Base-by-base conservation (phyloP, 2,797 vertebrate species). In the Spea hammondii region DNA sequence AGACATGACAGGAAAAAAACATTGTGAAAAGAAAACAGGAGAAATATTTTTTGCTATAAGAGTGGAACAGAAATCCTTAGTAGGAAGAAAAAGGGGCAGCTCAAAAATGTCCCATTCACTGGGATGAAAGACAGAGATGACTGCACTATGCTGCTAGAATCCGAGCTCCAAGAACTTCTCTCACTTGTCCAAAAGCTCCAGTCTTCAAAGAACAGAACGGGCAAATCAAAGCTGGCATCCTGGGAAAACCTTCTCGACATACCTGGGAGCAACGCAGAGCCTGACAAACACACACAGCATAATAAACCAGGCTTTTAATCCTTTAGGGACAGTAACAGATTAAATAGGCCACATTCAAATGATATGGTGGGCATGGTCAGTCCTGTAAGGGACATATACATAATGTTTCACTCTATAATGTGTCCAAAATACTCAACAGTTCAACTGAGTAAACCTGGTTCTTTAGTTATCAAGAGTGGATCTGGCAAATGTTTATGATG, bases 131-230 rank as follows among this genome's bases (percentile, higher is more conserved):
- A 65, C 4, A 65, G 60, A 64, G 1, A 44, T 4, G 6, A 6
- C 1, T 8, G 17, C 6, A 32, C 32, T 17, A 17, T 2, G 32
- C 5, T 64, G 60, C 6, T 6, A 4, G 5, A 65, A 65, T 10
- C 4, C 9, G 50, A n/a, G 17, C 8, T 54, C 49, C 50, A 12
- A 50, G 47, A 10, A 74, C 48, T 32, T 65, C 9, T 10, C 53
- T 72, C 14, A 83, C 82, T 68, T 83, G 82, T 13, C 82, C 82
- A 77, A 83, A 83, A 12, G 78, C 78, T 54, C 78, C 66, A 45
- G 50, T 69, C 44, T 65, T 65, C 14, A 80, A 9, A 6, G 82
- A 72, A 54, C 82, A 83, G 65, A 69, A 65, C 13, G 60, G 50
- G 59, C 82, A 83, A 10, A 83, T 66, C 50, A 83, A 57, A 51